Evolutionary conservation across 2,797 vertebrate species (phyloP), one percentile per base, ranked within the genome.

Genomic region (Ceryle rudis): DNA sequence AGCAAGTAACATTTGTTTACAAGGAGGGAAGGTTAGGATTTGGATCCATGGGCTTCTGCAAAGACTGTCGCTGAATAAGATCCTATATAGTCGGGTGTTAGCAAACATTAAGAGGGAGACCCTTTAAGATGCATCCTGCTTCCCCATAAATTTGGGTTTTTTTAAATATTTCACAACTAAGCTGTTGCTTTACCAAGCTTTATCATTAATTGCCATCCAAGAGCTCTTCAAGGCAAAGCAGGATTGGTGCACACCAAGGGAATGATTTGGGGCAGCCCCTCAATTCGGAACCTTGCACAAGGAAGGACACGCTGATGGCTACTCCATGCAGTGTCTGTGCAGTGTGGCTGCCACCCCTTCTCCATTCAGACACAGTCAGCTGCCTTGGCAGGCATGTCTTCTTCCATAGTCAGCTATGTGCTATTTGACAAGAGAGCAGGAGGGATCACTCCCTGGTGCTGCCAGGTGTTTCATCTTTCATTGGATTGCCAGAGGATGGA

Each of bases 291-390:
- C 7, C 19, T 51, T 2, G 2, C 25, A 2, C 5, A 11, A 44
- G 19, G 67, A 39, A 46, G 22, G 10, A 19, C 14, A 10, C 9
- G 5, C 26, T 29, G 17, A 19, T 0, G 1, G 37, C n/a, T n/a
- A 62, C 18, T 5, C 8, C 33, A 1, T 57, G 37, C 16, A 2
- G 12, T 16, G 46, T 23, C 25, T 20, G 35, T 44, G 28, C 2
- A 1, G 29, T 16, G 55, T 3, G 2, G 35, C 51, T 77, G 49
- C 42, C 44, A 11, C 44, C 15, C 25, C 17, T 72, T 42, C 65
- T 66, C 13, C 28, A 1, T 55, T 21, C 0, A 3, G 37, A 9
- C 29, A 39, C 26, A 21, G 29, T 28, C 39, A 10, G 28, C 61
- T 51, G 25, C 29, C 44, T 51, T 25, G 37, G 47, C 4, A 4